Base-by-base conservation (phyloP, 2,797 vertebrate genomes). In the Danio kyathit region DNA sequence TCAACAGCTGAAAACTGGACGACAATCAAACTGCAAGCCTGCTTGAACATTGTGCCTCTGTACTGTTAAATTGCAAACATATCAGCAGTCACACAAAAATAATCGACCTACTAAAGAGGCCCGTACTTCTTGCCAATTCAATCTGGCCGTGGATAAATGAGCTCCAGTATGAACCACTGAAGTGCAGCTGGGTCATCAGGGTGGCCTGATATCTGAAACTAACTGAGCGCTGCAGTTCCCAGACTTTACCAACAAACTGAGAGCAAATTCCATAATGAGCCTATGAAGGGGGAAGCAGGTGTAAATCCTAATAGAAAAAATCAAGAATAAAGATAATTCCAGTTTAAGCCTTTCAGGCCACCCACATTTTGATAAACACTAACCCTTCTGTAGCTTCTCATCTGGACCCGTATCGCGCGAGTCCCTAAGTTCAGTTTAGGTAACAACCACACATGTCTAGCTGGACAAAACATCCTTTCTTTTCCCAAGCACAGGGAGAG, bases 391-490 rank as follows among this genome's bases (percentile, higher is more conserved):
- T 67, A 85, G 75, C 64, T 79, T 69, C 29, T 74, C 63, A 70
- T 66, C 66, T 79, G 64, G 43, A 80, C 59, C 29, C 14, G 76
- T 83, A 49, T 79, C 59, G 49, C 46, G 40, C 38, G 59, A 57
- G 79, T 70, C 81, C 80, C n/a, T 51, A 75, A 85, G 87, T 86
- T 87, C 73, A 87, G 82, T 73, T 80, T 92, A 94, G 93, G 92
- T 94, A 90, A 91, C 88, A 84, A 51, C 76, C 79, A 73, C 82
- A 82, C 81, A 71, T 77, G 72, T 87, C 85, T 85, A 38, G 57
- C 79, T 76, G 89, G 76, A 94, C 93, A 94, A 93, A 90, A 89
- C 81, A 43, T 87, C 90, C 89, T 90, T 93, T 93, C 90, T 93
- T 85, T 87, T 70, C 83, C 69, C 61, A 52, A 76, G 72, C 85